Evolutionary conservation across 2,888 invertebrate genomes (phyloP), one percentile per base, ranked within the genome.

Genomic region (Limnephilus auricula): DNA sequence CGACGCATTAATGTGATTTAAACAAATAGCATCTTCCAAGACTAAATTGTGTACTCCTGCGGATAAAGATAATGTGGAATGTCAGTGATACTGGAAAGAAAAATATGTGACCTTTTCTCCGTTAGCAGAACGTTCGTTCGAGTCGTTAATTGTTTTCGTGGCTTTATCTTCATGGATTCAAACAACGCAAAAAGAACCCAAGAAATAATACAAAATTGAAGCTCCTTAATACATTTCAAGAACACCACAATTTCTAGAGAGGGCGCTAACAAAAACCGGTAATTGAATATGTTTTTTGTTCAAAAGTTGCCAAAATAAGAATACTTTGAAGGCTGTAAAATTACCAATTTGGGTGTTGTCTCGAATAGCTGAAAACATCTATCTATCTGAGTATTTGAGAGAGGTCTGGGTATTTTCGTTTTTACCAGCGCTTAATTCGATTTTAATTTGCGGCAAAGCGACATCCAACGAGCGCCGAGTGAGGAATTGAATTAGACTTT

Each of bases 401-500:
- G 78, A 78, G 37, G 87, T 31, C 45, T 31, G 87, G 34, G n/a
- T 79, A 79, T 90, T 78, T 79, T 40, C 40, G 32, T 85, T 90
- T 85, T 85, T 85, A 45, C 40, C 25, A 25, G 30, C 45, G 80
- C 78, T 78, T 92, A 92, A 92, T 90, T 91, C 91, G 89, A 92
- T 92, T 92, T 91, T 91, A 92, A 92, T 92, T 91, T 91, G 91
- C 84, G 88, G 90, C 84, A 80, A 90, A 90, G 90, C 89, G 92
- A 90, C 92, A 92, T 92, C 91, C 90, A 82, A 86, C 88, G 91
- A 83, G 88, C 45, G 85, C n/a, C 79, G 89, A 89, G 88, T 91
- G 80, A 45, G 80, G 79, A 90, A 90, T 90, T 90, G 87, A 86
- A 90, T 90, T 90, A 90, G 65, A 86, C 65, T 34, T 45, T 37